A percentile compares a stretch with the other conserved stretches of the same genome.
phyloP scores from a whole-genome alignment of 2,113 vertebrate genomes.

The Emberiza fucata region DNA sequence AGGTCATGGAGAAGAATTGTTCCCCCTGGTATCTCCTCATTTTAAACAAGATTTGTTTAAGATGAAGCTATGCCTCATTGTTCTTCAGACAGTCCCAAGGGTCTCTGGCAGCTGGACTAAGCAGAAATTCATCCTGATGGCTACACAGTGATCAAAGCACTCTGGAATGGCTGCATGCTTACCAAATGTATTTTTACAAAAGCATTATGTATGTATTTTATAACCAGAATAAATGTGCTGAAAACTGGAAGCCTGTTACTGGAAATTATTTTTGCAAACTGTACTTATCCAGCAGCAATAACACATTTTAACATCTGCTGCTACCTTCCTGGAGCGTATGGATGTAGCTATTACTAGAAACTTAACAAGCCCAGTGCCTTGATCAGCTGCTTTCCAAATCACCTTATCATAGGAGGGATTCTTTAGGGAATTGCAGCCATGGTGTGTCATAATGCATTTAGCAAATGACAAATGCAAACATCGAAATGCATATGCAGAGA shows the following conservation, averaged over 20 bases:
- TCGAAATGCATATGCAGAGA: background rate
- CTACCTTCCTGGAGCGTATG: constrained; percentile 17
- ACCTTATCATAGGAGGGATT: background rate
- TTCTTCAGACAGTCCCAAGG: background rate
- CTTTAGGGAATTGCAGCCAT: background rate
- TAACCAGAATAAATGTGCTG: constrained; percentile 21
- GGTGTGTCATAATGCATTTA: background rate
- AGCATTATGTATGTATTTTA: background rate
- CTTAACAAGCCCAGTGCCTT: constrained; percentile 6
- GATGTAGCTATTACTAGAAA: background rate
- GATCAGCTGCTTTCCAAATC: constrained; percentile 26
- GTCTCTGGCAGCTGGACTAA: background rate
- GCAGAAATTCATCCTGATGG: background rate
- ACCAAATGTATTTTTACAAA: background rate
- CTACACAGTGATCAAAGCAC: background rate
- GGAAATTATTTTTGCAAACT: constrained; percentile 41
- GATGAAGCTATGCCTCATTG: background rate
- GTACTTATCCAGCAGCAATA: constrained; percentile 27
- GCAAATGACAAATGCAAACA: constrained; percentile 19
- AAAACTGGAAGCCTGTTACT: constrained; percentile 17
- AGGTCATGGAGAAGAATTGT: background rate
- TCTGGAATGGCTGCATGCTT: background rate
- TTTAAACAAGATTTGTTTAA: background rate
- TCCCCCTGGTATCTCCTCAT: background rate
- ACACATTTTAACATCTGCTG: constrained; percentile 36